Base-by-base conservation (phyloP, 2,113 vertebrate species). In the Aldabrachelys gigantea region DNA sequence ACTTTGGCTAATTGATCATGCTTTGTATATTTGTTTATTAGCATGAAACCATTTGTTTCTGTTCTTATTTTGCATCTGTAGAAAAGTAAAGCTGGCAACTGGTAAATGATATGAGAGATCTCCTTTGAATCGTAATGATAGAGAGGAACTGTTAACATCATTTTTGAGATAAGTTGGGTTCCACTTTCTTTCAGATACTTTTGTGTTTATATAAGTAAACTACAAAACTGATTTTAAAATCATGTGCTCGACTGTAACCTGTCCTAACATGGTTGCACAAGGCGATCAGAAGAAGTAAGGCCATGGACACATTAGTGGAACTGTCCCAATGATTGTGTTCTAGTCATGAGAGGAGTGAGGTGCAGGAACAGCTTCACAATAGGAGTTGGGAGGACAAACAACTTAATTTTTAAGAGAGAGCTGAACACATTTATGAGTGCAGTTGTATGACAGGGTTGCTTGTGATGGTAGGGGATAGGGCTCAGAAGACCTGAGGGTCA, bases 11-110 rank as follows among this genome's bases (percentile, higher is more conserved):
- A 95, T 89, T 96, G 94, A 85, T 95, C 93, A 88, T 95, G 87
- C 88, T 94, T 91, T 12, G 38, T 91, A 89, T 81, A 57, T 96
- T 96, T 97, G 96, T 96, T 96, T 95, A 88, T 97, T 93, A 95
- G 93, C 89, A 91, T 50, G 53, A 57, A 95, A 57, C 25, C n/a
- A 65, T 79, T 81, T 92, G 62, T 75, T 94, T 89, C 94, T 91
- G 52, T 54, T 96, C 62, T 72, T 75, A 22, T 90, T 88, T 72
- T 91, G 53, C 27, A 24, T 93, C 92, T 72, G 24, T 47, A 50
- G 7, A 92, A 87, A 89, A 84, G 88, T 49, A 47, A 88, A 82
- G 72, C 22, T 87, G 75, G 76, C 24, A 76, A 85, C 69, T 0
- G 6, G 9, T 14, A 82, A 21, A 47, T 78, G 81, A 65, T 21